Conservation (phyloP, 2,797 vertebrate species). For the Clangula hyemalis region DNA sequence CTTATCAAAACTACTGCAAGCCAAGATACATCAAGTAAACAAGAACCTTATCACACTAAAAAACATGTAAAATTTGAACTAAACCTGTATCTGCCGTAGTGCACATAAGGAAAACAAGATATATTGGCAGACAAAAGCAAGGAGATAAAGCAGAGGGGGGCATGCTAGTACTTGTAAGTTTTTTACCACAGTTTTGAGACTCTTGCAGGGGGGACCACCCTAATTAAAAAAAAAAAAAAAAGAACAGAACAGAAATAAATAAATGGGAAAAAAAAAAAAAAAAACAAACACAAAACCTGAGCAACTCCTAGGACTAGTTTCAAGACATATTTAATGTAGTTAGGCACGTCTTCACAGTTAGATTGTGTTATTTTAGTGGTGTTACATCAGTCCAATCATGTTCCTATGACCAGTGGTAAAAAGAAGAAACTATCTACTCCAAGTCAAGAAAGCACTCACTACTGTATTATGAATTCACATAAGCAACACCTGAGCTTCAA, state of each 20-base stretch:
- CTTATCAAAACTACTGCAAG: background rate
- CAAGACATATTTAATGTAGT: background rate
- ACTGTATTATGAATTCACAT: background rate
- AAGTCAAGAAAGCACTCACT: background rate
- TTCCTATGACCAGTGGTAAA: background rate
- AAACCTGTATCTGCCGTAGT: background rate
- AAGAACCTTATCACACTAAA: background rate
- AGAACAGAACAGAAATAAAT: background rate
- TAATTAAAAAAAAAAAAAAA: background rate
- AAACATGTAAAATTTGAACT: background rate
- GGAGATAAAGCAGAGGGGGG: background rate
- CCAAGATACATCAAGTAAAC: background rate
- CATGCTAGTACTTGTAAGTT: accelerated
- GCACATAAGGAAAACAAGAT: background rate
- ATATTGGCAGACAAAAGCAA: background rate
- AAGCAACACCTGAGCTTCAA: background rate
- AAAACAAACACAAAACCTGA: background rate
- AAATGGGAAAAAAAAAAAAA: background rate
- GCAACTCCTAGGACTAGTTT: background rate
- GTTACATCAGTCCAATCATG: background rate
- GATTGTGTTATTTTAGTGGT: background rate
- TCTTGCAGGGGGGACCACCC: background rate
- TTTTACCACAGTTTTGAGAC: background rate
- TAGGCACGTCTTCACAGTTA: background rate
- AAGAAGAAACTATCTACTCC: background rate